A percentile compares a stretch with the other conserved stretches of the same genome.
These are phyloP conservation scores for Microcebus ravelobensis DNA, from an alignment of 2,113 vertebrate species.

Conservation along the genomic window DNA sequence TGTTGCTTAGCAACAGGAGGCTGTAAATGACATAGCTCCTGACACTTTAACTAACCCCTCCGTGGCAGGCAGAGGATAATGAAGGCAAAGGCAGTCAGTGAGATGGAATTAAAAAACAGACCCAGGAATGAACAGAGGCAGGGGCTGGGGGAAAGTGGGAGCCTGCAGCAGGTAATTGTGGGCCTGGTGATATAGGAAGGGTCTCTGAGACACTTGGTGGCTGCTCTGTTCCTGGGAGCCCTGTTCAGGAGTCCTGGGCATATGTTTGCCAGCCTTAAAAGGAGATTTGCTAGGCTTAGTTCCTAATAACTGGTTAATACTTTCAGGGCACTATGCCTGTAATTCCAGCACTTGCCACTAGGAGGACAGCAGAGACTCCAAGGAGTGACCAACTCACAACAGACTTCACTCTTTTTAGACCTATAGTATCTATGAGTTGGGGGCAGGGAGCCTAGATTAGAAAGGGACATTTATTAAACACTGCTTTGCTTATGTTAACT, in stretches of 20 bases:
- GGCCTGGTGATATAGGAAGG: not conserved
- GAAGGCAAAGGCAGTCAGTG: conserved; percentile 68
- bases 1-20: conserved; percentile 79
- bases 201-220: not conserved
- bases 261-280: not conserved
- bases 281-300: not conserved
- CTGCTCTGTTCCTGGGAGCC: not conserved
- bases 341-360: conserved; percentile 32
- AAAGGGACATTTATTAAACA: not conserved
- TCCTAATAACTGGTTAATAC: not conserved
- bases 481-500: not conserved
- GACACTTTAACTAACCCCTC: conserved; percentile 78
- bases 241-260: not conserved
- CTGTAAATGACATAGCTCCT: conserved; percentile 77
- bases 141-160: not conserved
- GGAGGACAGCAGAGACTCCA: not conserved
- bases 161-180: not conserved
- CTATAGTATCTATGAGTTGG: not conserved
- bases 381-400: not conserved
- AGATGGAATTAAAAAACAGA: conserved; percentile 66
- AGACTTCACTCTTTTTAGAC: not conserved
- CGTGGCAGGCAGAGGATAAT: conserved; percentile 71
- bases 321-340: not conserved
- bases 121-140: not conserved
- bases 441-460: not conserved